Percentiles rank a stretch among this genome's conserved stretches.
Conservation (phyloP, 2,113 vertebrate species). For the Hippocampus barbouri region DNA sequence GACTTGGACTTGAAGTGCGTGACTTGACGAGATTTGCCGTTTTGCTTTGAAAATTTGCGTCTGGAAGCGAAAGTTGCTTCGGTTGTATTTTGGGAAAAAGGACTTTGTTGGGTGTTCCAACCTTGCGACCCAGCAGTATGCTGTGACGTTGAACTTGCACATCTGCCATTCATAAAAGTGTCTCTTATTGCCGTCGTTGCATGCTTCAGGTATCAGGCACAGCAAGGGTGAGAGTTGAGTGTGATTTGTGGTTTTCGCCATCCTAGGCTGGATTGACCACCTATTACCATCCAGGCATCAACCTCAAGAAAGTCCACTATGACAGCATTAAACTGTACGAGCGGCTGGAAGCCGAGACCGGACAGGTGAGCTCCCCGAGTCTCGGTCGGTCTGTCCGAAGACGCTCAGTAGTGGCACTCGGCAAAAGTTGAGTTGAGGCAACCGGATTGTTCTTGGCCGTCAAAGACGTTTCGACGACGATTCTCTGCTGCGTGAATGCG, state of each 20-base stretch:
- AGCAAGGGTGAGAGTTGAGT: neutral
- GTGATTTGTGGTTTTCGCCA: constrained; percentile 32
- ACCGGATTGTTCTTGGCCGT: too few relatives aligned
- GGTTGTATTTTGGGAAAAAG: too few relatives aligned
- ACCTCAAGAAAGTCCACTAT: constrained; percentile 93
- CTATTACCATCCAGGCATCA: constrained; percentile 97
- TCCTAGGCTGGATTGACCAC: constrained; percentile 91
- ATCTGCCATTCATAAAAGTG: neutral
- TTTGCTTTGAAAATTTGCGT: neutral
- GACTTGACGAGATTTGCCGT: too few relatives aligned
- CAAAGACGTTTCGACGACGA: too few relatives aligned
- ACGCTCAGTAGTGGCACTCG: neutral
- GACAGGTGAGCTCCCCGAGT: constrained; percentile 78
- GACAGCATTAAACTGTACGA: constrained; percentile 94
- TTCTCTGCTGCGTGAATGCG: too few relatives aligned
- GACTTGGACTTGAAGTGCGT: too few relatives aligned
- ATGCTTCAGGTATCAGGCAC: neutral
- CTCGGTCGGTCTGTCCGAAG: neutral
- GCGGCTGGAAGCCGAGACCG: constrained; percentile 88
- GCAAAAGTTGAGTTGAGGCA: too few relatives aligned
- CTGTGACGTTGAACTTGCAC: too few relatives aligned
- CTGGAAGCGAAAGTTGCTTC: too few relatives aligned
- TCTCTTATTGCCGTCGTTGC: constrained; percentile 7
- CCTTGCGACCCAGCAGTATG: too few relatives aligned
- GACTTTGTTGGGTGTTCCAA: too few relatives aligned